Evolutionary conservation across 2,888 invertebrate species (phyloP).

Genomic region (Eupeodes luniger): DNA sequence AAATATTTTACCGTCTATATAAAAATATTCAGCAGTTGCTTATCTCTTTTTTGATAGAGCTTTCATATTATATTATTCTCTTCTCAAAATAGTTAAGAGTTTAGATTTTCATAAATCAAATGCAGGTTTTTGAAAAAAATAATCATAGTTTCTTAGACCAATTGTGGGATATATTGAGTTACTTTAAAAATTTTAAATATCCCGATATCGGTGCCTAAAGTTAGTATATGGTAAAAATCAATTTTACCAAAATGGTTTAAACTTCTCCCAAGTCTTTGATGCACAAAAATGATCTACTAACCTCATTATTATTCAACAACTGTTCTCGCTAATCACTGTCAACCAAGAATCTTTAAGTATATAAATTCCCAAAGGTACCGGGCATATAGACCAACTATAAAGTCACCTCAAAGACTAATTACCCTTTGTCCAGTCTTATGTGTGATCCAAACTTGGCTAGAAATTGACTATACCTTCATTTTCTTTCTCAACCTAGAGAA

Average conservation of each 20-base stretch:
- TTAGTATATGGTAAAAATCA: background rate
- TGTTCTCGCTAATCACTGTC: constrained; percentile 29
- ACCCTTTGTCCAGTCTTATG: constrained; percentile 36
- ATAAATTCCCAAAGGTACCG: constrained; percentile 43
- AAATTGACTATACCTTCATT: background rate
- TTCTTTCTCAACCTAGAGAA: background rate
- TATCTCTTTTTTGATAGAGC: too few species aligned
- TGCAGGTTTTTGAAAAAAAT: too few species aligned
- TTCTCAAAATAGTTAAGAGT: too few species aligned
- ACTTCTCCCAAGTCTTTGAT: too few species aligned
- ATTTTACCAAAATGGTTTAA: background rate
- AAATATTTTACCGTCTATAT: too few species aligned
- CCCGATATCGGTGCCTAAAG: too few species aligned
- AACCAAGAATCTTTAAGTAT: background rate
- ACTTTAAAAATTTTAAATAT: too few species aligned
- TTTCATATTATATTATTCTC: too few species aligned
- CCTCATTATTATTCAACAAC: constrained; percentile 48
- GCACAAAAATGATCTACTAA: background rate
- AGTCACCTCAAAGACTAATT: constrained; percentile 53
- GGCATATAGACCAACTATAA: constrained; percentile 9
- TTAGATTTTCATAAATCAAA: too few species aligned
- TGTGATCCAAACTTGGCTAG: constrained; percentile 50
- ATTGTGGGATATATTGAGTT: too few species aligned
- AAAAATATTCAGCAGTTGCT: too few species aligned
- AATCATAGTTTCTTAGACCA: too few species aligned